Percentiles rank a stretch among this genome's conserved stretches.
Conservation (phyloP, 1,140 invertebrate genomes). For the Anagrus nilaparvatae region DNA sequence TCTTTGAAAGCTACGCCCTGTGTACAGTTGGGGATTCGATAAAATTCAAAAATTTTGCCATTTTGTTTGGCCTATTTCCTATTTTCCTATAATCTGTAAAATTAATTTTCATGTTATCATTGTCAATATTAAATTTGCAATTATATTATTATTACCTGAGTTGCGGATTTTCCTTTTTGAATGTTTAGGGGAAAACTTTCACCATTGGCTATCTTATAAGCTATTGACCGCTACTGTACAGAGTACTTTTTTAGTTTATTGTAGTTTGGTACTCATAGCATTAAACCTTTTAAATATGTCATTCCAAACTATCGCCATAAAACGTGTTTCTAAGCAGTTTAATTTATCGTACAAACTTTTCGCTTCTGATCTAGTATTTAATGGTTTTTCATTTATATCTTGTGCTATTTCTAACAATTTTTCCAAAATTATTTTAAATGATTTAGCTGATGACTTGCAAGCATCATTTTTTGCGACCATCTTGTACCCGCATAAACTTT, state of each 20-base stretch:
- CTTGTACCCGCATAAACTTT: constrained; percentile 11
- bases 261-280: neutral
- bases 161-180: neutral
- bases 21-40: no score
- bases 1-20: no score
- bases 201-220: neutral
- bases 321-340: neutral
- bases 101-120: no score
- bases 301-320: constrained; percentile 1
- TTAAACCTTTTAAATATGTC: neutral
- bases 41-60: no score
- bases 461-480: constrained; percentile 16
- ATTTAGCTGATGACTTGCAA: constrained; percentile 3
- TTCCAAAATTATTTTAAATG: constrained; percentile 5
- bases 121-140: neutral
- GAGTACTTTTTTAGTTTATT: constrained; percentile 1
- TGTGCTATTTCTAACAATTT: constrained; percentile 6
- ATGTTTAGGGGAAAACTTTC: neutral
- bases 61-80: no score
- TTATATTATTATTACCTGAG: neutral
- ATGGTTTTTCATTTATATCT: constrained; percentile 4
- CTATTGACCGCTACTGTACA: neutral
- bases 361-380: constrained; percentile 10
- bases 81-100: no score
- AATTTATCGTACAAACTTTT: constrained; percentile 2